Evolutionary conservation across 2,888 invertebrate genomes (phyloP), one percentile per base, ranked within the genome.

Genomic region (Macaria liturata): DNA sequence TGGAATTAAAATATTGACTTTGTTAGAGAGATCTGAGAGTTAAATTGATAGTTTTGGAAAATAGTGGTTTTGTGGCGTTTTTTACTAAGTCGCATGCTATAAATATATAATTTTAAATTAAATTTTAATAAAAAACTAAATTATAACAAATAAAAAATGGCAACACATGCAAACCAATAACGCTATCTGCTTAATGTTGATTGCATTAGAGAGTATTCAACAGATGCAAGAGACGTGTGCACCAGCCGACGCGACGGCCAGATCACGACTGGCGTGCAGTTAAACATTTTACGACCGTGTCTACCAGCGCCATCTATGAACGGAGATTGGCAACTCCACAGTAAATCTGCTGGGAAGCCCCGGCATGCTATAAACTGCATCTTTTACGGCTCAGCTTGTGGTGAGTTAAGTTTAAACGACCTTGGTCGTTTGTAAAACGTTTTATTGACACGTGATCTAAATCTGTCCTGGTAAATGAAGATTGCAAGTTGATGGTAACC

Each of bases 391-490:
- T 78, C 67, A 83, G 82, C 78, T 78, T 74, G 71, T 75, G 80
- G 80, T 77, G 78, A 80, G 78, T 86, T 82, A 85, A 86, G 83
- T 77, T 86, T 84, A 83, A 86, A 86, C 83, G 83, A 78, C 74
- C 52, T 72, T 54, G 65, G 81, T 82, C 82, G 82, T 86, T 84
- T 79, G 74, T 75, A 70, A 69, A 70, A 71, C 68, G 72, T 58
- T 82, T 83, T 76, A 75, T 66, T 71, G 68, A 58, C 62, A 67
- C 47, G 57, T 57, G 54, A 60, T 46, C 64, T 54, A 48, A 32
- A 48, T 48, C 44, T 58, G 49, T 40, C 39, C 45, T n/a, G 6
- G 32, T 48, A 9, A 44, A 48, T 50, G 32, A 42, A 42, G 42
- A 42, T 46, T 32, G 9, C 34, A 34, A 9, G 39, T 34, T 34